Evolutionary conservation across 1,140 invertebrate genomes (phyloP).

Genomic region (Pentalonia nigronervosa): DNA sequence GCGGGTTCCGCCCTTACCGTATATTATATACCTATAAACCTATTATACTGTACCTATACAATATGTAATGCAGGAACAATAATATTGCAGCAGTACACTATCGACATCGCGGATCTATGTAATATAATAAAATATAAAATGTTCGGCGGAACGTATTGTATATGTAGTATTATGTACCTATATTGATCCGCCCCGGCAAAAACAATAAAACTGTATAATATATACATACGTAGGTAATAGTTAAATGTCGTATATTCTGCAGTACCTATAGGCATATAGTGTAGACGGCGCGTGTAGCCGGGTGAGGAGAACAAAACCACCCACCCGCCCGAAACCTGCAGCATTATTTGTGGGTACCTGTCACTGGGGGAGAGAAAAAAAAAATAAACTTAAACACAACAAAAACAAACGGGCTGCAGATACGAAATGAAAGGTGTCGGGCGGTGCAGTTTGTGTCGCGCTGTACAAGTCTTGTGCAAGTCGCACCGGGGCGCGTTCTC

Average conservation of each 20-base stretch:
- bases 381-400: background rate
- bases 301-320: background rate
- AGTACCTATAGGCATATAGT: too few relatives aligned
- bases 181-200: background rate
- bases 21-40: too few relatives aligned
- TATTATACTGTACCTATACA: background rate
- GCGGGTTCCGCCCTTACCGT: background rate
- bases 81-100: background rate
- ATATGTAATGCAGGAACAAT: slow-evolving; percentile 14
- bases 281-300: background rate
- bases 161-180: background rate
- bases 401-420: background rate
- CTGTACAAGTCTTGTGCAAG: slow-evolving; percentile 31
- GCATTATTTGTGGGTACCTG: background rate
- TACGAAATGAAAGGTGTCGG: slow-evolving; percentile 30
- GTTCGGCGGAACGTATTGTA: background rate
- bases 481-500: slow-evolving; percentile 40
- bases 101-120: background rate
- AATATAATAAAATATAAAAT: background rate
- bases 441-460: background rate
- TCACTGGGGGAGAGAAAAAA: background rate
- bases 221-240: too few relatives aligned
- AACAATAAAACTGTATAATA: slow-evolving; percentile 24
- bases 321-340: background rate
- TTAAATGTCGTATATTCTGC: too few relatives aligned